Evolutionary conservation across 2,888 invertebrate genomes (phyloP).

Genomic region (Megaustenia siamemsis): DNA sequence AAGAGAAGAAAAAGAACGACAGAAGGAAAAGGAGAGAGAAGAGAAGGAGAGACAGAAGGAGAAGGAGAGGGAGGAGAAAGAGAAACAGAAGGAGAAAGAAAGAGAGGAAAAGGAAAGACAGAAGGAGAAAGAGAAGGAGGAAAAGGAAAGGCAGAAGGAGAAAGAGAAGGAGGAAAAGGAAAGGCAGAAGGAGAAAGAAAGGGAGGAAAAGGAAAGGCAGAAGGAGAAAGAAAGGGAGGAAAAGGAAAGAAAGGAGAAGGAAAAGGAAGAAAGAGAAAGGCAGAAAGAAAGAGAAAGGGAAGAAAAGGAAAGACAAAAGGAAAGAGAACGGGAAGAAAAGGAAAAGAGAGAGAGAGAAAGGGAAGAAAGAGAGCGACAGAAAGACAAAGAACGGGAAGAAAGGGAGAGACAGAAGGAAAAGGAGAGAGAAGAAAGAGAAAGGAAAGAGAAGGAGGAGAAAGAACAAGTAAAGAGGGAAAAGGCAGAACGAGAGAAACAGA

Average conservation of each 20-base stretch:
- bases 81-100: constrained; percentile 36
- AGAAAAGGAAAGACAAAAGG: constrained; percentile 3
- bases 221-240: constrained; percentile 17
- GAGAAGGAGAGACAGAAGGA: constrained; percentile 48
- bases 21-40: constrained; percentile 15
- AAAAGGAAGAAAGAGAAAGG: constrained; percentile 10
- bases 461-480: constrained; percentile 35
- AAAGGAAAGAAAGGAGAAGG: constrained; percentile 10
- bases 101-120: constrained; percentile 52
- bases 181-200: constrained; percentile 31
- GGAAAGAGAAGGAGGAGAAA: constrained; percentile 43
- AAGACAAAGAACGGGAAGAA: constrained; percentile 34
- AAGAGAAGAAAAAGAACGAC: constrained; percentile 8
- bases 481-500: constrained; percentile 51
- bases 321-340: constrained; percentile 33
- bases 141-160: constrained; percentile 50
- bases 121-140: constrained; percentile 42
- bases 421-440: constrained; percentile 29
- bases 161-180: constrained; percentile 49
- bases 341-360: constrained; percentile 12
- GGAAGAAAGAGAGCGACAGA: constrained; percentile 23
- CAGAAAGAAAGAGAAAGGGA: constrained; percentile 22
- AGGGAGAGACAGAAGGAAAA: constrained; percentile 42
- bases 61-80: constrained; percentile 48
- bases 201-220: constrained; percentile 5